A percentile compares a stretch with the other conserved stretches of the same genome.
Evolutionary conservation across 2,113 vertebrate genomes (phyloP).

Genomic region (Halichoeres trimaculatus): DNA sequence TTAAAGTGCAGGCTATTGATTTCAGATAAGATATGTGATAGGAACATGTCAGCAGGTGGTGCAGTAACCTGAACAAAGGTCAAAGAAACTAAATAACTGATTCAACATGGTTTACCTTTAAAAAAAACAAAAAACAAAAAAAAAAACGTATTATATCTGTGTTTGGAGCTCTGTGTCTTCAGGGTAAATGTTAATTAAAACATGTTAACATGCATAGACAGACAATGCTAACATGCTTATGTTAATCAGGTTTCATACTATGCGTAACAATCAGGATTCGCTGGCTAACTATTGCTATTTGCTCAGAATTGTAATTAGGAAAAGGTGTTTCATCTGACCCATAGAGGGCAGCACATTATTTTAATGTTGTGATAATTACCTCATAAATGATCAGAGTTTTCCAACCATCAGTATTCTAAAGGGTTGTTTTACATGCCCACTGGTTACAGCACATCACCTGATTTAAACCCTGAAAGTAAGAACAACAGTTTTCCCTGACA

Average conservation of each 20-base stretch:
- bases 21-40: no score
- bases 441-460: neutral
- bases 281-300: no score
- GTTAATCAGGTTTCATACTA: neutral
- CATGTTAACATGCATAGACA: neutral
- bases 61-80: no score
- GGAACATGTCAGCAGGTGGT: no score
- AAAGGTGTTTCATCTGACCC: neutral
- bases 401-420: neutral
- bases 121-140: no score
- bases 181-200: neutral
- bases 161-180: neutral
- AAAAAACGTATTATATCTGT: no score
- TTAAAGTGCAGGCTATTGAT: no score
- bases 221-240: neutral
- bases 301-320: neutral
- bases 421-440: neutral
- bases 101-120: no score
- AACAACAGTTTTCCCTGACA: neutral
- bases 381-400: neutral
- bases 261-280: no score
- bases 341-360: neutral
- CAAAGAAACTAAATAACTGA: no score
- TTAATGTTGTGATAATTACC: neutral
- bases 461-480: neutral